Base-by-base conservation (phyloP, 1,140 invertebrate species). In the Trigoniulus corallinus region DNA sequence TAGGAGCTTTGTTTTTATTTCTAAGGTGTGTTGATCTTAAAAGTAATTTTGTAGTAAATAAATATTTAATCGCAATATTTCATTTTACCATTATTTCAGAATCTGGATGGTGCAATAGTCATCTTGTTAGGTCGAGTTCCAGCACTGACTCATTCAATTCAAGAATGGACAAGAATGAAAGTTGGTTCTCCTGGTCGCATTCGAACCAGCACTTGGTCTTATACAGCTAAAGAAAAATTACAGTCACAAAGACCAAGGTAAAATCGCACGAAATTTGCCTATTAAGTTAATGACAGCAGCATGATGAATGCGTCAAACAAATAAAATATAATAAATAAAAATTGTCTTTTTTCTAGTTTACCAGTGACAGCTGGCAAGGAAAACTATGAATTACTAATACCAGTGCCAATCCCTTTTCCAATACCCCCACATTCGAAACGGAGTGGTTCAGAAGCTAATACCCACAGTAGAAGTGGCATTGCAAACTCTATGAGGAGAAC, bases 201-300 rank as follows among this genome's bases (percentile, higher is more conserved):
- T 24, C 49, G 60, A 34, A 61, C 60, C 0, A 56, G 52, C n/a
- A 61, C 60, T 27, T 61, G 60, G 60, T 61, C 60, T 39, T 61
- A 59, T 47, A 58, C 56, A 2, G 50, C 54, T n/a, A 61, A 59
- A 48, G 60, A 61, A 21, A 61, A 61, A 44, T 47, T 61, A 13
- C 60, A 61, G 40, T 48, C 52, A 23, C 60, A 61, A 39, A 55
- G 60, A 42, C 60, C 60, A 15, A 59, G 57, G 51, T 59, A 48
- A 37, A 34, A 34, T 34, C n/a, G 29, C 29, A 34, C 29, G n/a
- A n/a, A n/a, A n/a, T n/a, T n/a, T n/a, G n/a, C n/a, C n/a, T n/a
- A n/a, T n/a, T n/a, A n/a, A n/a, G n/a, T n/a, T n/a, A n/a, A n/a
- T n/a, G n/a, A n/a, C n/a, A n/a, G n/a, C n/a, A n/a, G n/a, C n/a